Evolutionary conservation across 2,888 invertebrate species (phyloP).

Genomic region (Alloscopus bannaensis): DNA sequence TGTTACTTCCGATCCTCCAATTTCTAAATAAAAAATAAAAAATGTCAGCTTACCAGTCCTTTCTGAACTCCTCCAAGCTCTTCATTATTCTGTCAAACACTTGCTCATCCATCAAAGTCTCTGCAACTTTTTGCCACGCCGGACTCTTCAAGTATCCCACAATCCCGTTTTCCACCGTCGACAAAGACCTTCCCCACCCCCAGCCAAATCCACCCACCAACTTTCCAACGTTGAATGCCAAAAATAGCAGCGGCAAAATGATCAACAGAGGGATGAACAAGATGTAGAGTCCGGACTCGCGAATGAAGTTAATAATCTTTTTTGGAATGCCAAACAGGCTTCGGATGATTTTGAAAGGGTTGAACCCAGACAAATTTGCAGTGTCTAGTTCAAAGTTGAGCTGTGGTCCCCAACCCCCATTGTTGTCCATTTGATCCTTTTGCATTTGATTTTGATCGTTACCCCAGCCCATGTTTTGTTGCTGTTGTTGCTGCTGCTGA

Average conservation of each 20-base stretch:
- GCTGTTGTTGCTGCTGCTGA: constrained; percentile 28
- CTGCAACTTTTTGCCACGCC: constrained; percentile 49
- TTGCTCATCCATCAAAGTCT: constrained; percentile 60
- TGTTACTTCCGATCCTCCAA: too few relatives aligned
- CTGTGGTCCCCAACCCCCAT: constrained; percentile 37
- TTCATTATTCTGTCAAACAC: constrained; percentile 51
- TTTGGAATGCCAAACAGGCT: constrained; percentile 37
- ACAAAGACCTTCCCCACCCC: constrained; percentile 56
- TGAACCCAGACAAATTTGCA: constrained; percentile 31
- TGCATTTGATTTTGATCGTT: constrained; percentile 38
- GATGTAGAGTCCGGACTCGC: constrained; percentile 61
- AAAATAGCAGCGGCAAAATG: constrained; percentile 51
- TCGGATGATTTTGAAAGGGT: constrained; percentile 37
- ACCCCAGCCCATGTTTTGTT: constrained; percentile 33
- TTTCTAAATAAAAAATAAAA: too few relatives aligned
- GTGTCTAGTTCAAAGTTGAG: constrained; percentile 39
- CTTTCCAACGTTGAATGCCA: constrained; percentile 52
- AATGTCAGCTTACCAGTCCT: constrained; percentile 42
- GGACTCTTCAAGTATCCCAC: constrained; percentile 58
- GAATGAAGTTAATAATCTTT: constrained; percentile 39
- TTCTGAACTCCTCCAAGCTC: constrained; percentile 50
- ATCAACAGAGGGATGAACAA: constrained; percentile 56
- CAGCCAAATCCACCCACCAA: constrained; percentile 47
- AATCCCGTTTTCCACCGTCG: constrained; percentile 20
- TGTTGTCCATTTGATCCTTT: not conserved